phyloP scores from a whole-genome alignment of 1,140 invertebrate species.

The Sitodiplosis mosellana region DNA sequence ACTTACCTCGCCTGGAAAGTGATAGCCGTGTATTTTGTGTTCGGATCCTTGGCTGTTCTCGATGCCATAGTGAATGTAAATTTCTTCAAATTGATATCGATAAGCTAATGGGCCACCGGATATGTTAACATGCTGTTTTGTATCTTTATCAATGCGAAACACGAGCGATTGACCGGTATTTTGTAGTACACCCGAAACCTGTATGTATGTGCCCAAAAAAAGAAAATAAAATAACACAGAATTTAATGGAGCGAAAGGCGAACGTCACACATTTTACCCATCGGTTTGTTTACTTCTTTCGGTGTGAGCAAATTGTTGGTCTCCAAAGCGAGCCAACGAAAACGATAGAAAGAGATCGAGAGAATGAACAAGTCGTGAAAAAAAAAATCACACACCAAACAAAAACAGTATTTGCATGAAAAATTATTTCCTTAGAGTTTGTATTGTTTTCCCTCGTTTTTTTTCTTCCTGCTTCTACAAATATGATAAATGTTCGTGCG shows the following conservation, averaged over 20 bases:
- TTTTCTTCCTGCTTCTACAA: no score
- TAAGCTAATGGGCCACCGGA: conserved; percentile 91
- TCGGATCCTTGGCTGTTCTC: conserved; percentile 78
- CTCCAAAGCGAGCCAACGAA: not conserved
- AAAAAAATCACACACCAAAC: not conserved
- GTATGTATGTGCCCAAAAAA: conserved; percentile 11
- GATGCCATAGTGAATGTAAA: conserved; percentile 86
- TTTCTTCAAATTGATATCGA: conserved; percentile 81
- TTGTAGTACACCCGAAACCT: conserved; percentile 72
- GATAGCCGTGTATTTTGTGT: conserved; percentile 78
- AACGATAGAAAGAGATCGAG: not conserved
- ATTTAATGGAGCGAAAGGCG: not conserved
- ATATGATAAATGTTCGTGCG: no score
- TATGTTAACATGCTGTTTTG: conserved; percentile 72
- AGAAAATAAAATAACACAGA: conserved; percentile 1
- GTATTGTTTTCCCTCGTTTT: no score
- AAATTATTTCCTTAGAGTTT: no score
- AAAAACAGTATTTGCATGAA: no score
- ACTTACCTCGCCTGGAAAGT: conserved; percentile 85
- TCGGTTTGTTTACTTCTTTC: no score
- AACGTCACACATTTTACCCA: no score
- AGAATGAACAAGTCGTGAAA: no score
- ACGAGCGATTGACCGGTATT: conserved; percentile 84
- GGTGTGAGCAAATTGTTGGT: no score
- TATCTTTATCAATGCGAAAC: conserved; percentile 72